Evolutionary conservation across 2,888 invertebrate species (phyloP), one percentile per base, ranked within the genome.

Genomic region (Bimastos eiseni): DNA sequence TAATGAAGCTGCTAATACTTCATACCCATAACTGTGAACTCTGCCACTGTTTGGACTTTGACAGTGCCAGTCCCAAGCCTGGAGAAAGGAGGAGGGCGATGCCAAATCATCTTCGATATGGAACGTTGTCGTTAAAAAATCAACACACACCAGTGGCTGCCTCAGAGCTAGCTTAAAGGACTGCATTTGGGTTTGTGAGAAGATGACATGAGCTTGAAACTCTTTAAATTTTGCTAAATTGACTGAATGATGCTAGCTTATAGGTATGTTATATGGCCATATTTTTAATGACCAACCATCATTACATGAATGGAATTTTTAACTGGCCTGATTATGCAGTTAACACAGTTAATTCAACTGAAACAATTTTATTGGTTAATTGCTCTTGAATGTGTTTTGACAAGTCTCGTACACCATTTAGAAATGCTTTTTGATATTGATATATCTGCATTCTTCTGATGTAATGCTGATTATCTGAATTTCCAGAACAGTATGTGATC

Each of bases 401-500:
- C 49, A 38, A 41, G 36, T 89, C 30, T 8, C 84, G 33, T 44
- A 37, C 36, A 89, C 30, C 84, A 83, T 21, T 34, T 88, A 13
- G 33, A 88, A 33, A 24, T 34, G 38, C 37, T 88, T 6, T 24
- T 30, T 34, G 13, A 34, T 33, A 88, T 30, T 70, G 70, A 70
- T 70, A n/a, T 70, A 8, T n/a, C 5, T 70, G 70, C 70, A 70
- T 37, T 41, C 13, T 38, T n/a, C 6, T 89, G 34, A 34, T 30
- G 24, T 1, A 17, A 34, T 38, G 17, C n/a, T 33, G 88, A 30
- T 55, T 44, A n/a, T 49, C 24, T 90, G 36, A 88, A n/a, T 44
- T 93, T 94, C 89, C 94, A 96, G 96, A 96, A 92, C 96, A 96
- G 93, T 95, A 95, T 92, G 94, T 96, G 55, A 95, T 96, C 30